Conservation (phyloP, 2,797 vertebrate species). For the Antrozous pallidus region DNA sequence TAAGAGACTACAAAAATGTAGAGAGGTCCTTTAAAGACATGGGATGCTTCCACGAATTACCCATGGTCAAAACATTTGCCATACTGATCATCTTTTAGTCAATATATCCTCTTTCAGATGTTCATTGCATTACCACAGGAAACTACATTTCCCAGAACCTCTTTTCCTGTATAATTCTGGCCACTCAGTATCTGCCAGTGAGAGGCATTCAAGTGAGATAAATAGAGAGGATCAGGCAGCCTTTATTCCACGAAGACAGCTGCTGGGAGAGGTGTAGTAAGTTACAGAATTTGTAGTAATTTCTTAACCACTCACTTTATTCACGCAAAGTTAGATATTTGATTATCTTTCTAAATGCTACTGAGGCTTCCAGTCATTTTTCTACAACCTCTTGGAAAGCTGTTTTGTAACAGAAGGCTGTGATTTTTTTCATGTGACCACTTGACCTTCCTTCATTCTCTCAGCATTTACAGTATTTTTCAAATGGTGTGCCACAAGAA, state of each 20-base stretch:
- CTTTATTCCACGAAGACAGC: neutral
- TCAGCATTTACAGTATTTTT: constrained; percentile 2
- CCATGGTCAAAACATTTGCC: neutral
- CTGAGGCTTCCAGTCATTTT: neutral
- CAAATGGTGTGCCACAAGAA: neutral
- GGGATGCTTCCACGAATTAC: neutral
- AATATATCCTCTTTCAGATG: neutral
- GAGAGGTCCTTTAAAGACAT: neutral
- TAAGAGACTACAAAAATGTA: neutral
- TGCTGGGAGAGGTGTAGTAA: neutral
- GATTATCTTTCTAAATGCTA: neutral
- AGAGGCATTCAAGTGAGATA: accelerated
- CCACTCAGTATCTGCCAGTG: neutral
- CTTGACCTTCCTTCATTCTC: neutral
- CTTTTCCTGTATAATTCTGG: neutral
- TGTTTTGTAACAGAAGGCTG: neutral
- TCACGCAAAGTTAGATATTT: neutral
- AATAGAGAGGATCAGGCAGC: neutral
- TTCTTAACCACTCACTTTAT: neutral
- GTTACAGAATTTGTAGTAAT: neutral
- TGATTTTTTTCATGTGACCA: neutral
- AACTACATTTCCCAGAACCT: neutral
- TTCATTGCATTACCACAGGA: neutral
- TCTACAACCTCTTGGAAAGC: neutral
- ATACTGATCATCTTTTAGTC: neutral